Evolutionary conservation across 2,888 invertebrate genomes (phyloP).

Genomic region (Litoditis marina): DNA sequence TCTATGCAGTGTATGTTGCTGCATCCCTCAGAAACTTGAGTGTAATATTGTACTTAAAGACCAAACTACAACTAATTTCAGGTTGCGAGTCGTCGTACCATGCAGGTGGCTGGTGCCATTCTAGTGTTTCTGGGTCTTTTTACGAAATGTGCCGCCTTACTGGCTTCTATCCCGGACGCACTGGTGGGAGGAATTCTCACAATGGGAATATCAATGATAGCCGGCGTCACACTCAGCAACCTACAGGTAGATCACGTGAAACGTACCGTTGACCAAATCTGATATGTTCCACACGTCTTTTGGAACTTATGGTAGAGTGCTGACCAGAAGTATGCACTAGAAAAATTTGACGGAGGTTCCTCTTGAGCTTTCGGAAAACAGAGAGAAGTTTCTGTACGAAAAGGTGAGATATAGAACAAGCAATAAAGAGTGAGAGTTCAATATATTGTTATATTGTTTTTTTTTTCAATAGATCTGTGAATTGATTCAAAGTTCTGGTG

Average conservation of each 20-base stretch:
- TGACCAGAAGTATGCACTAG: neutral
- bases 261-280: neutral
- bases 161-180: conserved; percentile 54
- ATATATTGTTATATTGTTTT: no score
- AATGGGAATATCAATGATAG: conserved; percentile 57
- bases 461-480: neutral
- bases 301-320: no score
- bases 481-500: neutral
- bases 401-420: no score
- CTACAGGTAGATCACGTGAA: conserved; percentile 30
- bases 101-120: conserved; percentile 53
- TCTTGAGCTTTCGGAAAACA: no score
- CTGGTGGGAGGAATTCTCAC: conserved; percentile 52
- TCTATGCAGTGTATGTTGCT: no score
- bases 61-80: no score
- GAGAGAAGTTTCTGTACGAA: no score
- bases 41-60: no score
- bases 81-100: conserved; percentile 53
- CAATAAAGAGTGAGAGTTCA: no score
- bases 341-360: neutral
- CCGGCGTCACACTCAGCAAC: conserved; percentile 51
- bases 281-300: no score
- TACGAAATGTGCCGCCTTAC: conserved; percentile 48
- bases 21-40: no score
- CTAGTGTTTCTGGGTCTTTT: conserved; percentile 28